Evolutionary conservation across 2,797 vertebrate genomes (phyloP), one percentile per base, ranked within the genome.

Genomic region (Melanotaenia nigrans): DNA sequence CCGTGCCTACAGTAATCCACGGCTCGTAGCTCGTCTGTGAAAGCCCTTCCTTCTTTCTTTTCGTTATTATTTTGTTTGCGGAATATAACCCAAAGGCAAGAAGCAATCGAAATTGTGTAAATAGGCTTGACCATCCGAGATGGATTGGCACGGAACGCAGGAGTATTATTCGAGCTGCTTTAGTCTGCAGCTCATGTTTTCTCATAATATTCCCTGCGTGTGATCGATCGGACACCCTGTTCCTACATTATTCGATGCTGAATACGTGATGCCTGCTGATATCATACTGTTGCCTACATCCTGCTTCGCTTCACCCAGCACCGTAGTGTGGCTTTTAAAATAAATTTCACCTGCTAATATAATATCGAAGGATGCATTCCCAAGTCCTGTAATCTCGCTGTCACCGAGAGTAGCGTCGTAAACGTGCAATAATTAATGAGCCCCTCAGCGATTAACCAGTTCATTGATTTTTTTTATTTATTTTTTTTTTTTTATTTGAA

Each of bases 401-500:
- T 71, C 55, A 78, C 68, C 13, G 49, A 73, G 82, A 82, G 86
- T 90, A 81, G 73, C 79, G 65, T 89, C 87, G 80, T 83, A 84
- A 8, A 35, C 79, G 53, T 86, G 87, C 79, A 92, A 92, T 93
- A 87, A 94, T 93, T 90, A 83, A 94, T 92, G 91, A 94, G 90
- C 79, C 54, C 79, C 75, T 81, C 79, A 76, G 82, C 85, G 68
- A 78, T 88, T 90, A 92, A 92, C 87, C 81, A 81, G 93, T 92
- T 90, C 88, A 89, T 87, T 90, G 73, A 89, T 28, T 28, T 28
- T 28, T 28, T 28, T 28, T 28, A 28, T 25, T 25, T 25, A 25
- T 25, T 28, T 83, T 82, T 83, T 30, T 30, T 30, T 30, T 30
- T 30, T 30, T 3, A 28, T 30, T 60, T 92, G 64, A 83, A 92